Evolutionary conservation across 2,113 vertebrate genomes (phyloP), one percentile per base, ranked within the genome.

Genomic region (Colius striatus): DNA sequence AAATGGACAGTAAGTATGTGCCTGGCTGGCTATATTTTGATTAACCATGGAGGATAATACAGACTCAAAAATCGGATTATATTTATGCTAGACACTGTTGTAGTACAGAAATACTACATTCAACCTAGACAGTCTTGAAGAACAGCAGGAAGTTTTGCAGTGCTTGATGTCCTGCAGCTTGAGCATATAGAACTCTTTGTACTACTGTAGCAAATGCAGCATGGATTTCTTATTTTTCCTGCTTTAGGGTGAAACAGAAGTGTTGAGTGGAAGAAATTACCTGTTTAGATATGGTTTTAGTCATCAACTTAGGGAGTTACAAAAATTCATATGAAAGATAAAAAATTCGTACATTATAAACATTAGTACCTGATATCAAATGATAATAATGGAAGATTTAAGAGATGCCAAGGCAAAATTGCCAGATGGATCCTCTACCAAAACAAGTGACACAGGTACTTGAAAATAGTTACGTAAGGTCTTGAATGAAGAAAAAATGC

Each of bases 291-390:
- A 1, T 0, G 13, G 12, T 41, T 41, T 16, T n/a, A 12, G 16
- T 13, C 53, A 57, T 57, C 9, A 25, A 0, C 3, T 9, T 47
- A 1, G 5, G 4, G n/a, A 55, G 4, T n/a, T 14, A 50, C 27
- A n/a, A 50, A 1, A 79, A 27, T 11, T 23, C 1, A 1, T 45
- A 48, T 19, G 16, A 53, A 75, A 53, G 38, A 9, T 0, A 21
- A 82, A n/a, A 27, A 50, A 13, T 54, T 53, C 4, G 15, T 26
- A 13, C 2, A 0, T 43, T 15, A 21, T 5, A 10, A 63, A 43
- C 11, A 50, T 36, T 27, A 63, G 21, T n/a, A 11, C 1, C 6
- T 51, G 27, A 7, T 7, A n/a, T 34, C 9, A 70, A 20, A 17
- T 47, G 0, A 62, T n/a, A 16, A 15, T 27, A 71, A 3, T 25